A percentile compares a stretch with the other conserved stretches of the same genome.
These are phyloP conservation scores for Oxytorus armatus DNA, from an alignment of 2,888 invertebrate species.

Conservation along the genomic window DNA sequence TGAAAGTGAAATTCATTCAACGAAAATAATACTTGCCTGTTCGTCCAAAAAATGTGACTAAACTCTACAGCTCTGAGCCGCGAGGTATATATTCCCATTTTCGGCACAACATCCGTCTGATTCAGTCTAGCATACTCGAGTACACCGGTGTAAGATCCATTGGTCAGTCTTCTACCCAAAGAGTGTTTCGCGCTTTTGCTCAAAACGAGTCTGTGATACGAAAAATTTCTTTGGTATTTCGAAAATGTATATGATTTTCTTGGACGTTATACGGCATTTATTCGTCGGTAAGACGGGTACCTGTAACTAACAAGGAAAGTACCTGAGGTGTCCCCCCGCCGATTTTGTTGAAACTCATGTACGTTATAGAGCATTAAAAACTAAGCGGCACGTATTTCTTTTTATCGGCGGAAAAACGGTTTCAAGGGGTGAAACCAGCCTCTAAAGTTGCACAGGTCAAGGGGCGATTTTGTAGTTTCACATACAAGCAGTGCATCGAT, in stretches of 20 bases:
- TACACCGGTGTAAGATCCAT: slow-evolving; percentile 60
- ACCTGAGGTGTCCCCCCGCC: too few relatives aligned
- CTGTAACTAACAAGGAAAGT: too few relatives aligned
- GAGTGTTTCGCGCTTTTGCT: background rate
- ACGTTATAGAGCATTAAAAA: too few relatives aligned
- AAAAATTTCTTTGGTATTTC: background rate
- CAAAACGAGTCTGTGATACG: slow-evolving; percentile 34
- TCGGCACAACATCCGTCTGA: slow-evolving; percentile 62
- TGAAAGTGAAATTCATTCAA: background rate
- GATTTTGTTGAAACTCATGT: too few relatives aligned
- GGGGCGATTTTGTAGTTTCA: too few relatives aligned
- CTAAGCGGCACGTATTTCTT: too few relatives aligned
- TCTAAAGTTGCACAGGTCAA: too few relatives aligned
- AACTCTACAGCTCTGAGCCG: slow-evolving; percentile 49
- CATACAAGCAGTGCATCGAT: too few relatives aligned
- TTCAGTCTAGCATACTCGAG: slow-evolving; percentile 60
- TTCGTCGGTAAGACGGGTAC: background rate
- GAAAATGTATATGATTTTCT: background rate
- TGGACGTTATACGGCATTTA: background rate
- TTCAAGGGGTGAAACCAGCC: too few relatives aligned
- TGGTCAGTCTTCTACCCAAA: background rate
- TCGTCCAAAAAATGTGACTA: slow-evolving; percentile 65
- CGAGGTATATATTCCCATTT: slow-evolving; percentile 30
- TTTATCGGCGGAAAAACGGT: too few relatives aligned
- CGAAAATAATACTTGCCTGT: slow-evolving; percentile 39